Conservation (phyloP, 2,888 invertebrate species). For the Thera britannica region DNA sequence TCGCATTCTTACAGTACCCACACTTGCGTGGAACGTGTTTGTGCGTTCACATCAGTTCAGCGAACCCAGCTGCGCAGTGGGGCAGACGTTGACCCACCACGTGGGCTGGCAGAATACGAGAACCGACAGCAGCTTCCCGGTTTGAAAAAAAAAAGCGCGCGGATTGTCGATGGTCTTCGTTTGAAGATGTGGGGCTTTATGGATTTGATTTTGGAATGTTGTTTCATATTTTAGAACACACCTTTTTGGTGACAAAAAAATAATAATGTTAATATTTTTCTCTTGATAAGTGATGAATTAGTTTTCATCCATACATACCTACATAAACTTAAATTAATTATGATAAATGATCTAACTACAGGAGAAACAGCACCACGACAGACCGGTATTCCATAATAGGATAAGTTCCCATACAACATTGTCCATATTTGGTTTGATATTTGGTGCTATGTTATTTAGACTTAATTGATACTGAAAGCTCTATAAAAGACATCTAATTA, state of each 20-base stretch:
- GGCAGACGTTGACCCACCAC: slow-evolving; percentile 82
- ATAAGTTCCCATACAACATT: too few relatives aligned
- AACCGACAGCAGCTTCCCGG: slow-evolving; percentile 37
- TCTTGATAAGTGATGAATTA: too few relatives aligned
- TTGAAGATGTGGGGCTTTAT: slow-evolving; percentile 9
- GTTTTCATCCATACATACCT: too few relatives aligned
- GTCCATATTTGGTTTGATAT: too few relatives aligned
- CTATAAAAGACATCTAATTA: too few relatives aligned
- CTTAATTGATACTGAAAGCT: too few relatives aligned
- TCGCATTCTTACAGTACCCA: slow-evolving; percentile 36
- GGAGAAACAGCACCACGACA: too few relatives aligned
- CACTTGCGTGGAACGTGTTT: slow-evolving; percentile 37
- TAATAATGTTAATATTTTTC: too few relatives aligned
- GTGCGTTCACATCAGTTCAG: slow-evolving; percentile 54
- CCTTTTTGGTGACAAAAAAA: not conserved
- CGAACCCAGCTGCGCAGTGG: slow-evolving; percentile 76
- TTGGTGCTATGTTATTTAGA: too few relatives aligned
- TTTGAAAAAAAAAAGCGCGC: slow-evolving; percentile 36
- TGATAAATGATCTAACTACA: too few relatives aligned
- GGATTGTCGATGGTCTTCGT: slow-evolving; percentile 16
- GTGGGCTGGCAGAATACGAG: slow-evolving; percentile 61
- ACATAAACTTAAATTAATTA: too few relatives aligned
- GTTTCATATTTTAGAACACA: not conserved
- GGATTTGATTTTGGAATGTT: not conserved
- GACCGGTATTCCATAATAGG: too few relatives aligned